Base-by-base conservation (phyloP, 2,113 vertebrate genomes). In the Glaucidium brasilianum region DNA sequence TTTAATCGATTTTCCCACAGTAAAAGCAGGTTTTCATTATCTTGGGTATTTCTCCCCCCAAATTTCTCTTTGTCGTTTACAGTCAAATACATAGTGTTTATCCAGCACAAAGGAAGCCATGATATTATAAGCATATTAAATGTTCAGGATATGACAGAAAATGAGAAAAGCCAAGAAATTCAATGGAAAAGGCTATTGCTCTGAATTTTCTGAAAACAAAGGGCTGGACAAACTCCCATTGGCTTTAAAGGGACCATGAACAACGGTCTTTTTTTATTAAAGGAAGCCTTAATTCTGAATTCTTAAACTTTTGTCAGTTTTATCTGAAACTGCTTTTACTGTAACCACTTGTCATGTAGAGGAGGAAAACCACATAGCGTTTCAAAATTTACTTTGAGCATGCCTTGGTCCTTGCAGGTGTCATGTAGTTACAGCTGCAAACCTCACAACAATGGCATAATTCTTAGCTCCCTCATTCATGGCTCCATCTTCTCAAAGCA, bases 21-120 rank as follows among this genome's bases (percentile, higher is more conserved):
- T 94, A 93, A 92, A 89, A 74, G 52, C 41, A 59, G 82, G 37
- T 88, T 96, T 78, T 96, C 43, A 85, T 69, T 80, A 83, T 59
- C 66, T 62, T 73, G 79, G 80, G 7, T 90, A 86, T 35, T 88
- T 67, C 68, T 67, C 68, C 9, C 9, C 52, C 39, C 43, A 45
- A 39, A 39, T 39, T 39, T 39, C 39, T 39, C 39, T 90, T 96
- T 95, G 53, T 95, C 23, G 74, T 89, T 94, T 93, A 80, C 19
- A 91, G 26, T 62, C 39, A 63, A 95, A 90, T 90, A 58, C 25
- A 81, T 67, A 72, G 56, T 58, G 27, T n/a, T 66, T 92, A 93
- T 93, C 72, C 77, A 59, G 76, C 63, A 75, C 32, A 88, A 81
- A 93, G 47, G 8, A 80, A 92, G 21, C 19, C 12, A 66, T 20